These are phyloP conservation scores for Notarius quadriscutis DNA, from an alignment of 2,113 vertebrate species.

Conservation along the genomic window DNA sequence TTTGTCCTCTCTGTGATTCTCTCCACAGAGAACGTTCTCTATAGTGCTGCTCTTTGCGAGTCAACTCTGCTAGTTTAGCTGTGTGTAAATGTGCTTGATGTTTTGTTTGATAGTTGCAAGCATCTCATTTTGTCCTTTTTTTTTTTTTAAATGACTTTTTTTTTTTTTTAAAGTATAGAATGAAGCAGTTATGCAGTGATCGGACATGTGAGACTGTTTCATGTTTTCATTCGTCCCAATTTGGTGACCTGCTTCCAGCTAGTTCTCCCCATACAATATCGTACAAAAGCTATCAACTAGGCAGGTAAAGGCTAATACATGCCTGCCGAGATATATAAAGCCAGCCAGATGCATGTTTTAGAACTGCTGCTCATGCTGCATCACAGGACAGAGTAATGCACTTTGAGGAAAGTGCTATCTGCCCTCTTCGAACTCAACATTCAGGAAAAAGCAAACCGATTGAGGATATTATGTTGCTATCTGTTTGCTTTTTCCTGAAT, in stretches of 20 bases:
- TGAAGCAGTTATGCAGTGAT: not conserved
- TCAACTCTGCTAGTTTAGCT: not conserved
- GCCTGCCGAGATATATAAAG: not conserved
- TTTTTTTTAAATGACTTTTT: not conserved
- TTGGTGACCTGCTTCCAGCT: not conserved
- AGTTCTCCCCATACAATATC: not conserved
- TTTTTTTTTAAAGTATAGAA: not conserved
- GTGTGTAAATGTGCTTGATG: not conserved
- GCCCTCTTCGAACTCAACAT: not conserved
- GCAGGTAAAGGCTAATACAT: not conserved
- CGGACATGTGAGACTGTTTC: not conserved
- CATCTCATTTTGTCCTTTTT: not conserved
- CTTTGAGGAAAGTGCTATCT: not conserved
- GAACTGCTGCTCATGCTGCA: not conserved
- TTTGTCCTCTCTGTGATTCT: slow-evolving; percentile 13
- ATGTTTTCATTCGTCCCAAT: not conserved
- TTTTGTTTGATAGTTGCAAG: slow-evolving; percentile 2
- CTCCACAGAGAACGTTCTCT: slow-evolving; percentile 22
- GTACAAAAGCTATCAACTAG: not conserved
- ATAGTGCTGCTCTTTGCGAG: slow-evolving; percentile 16
- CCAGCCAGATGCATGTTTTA: not conserved
- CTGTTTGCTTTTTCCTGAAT: too few species aligned
- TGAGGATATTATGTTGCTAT: too few species aligned
- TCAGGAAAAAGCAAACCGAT: too few species aligned
- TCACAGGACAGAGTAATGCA: not conserved